Conservation (phyloP, 2,888 invertebrate genomes). For the Drosophila anceps region DNA sequence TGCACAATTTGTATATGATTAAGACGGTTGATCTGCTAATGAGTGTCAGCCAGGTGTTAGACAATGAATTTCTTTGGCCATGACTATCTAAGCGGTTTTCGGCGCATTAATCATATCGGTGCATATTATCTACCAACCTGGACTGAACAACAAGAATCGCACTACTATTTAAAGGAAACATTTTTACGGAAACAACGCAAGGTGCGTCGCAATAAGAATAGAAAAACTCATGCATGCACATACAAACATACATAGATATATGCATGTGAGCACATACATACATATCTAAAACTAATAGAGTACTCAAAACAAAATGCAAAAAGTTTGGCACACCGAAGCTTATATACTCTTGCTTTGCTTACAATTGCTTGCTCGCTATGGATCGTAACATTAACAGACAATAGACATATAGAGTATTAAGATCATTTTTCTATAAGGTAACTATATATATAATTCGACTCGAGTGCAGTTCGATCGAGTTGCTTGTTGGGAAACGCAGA, state of each 20-base stretch:
- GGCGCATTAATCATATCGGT: slow-evolving; percentile 74
- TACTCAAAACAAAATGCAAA: neutral
- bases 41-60: slow-evolving; percentile 44
- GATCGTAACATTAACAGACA: neutral
- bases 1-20: slow-evolving; percentile 26
- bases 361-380: neutral
- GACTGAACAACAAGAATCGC: slow-evolving; percentile 56
- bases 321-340: neutral
- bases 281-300: too few species aligned
- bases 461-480: too few species aligned
- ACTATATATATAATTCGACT: too few species aligned
- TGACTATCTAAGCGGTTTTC: slow-evolving; percentile 83
- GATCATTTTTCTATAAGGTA: too few species aligned
- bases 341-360: neutral
- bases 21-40: slow-evolving; percentile 41
- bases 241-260: too few species aligned
- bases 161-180: slow-evolving; percentile 44
- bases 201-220: slow-evolving; percentile 51
- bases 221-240: neutral
- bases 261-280: too few species aligned
- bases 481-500: too few species aligned
- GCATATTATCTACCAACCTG: slow-evolving; percentile 68
- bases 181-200: slow-evolving; percentile 64
- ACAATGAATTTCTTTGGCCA: slow-evolving; percentile 84
- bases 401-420: neutral